Base-by-base conservation (phyloP, 1,140 invertebrate genomes). In the Tetraneura akinire region DNA sequence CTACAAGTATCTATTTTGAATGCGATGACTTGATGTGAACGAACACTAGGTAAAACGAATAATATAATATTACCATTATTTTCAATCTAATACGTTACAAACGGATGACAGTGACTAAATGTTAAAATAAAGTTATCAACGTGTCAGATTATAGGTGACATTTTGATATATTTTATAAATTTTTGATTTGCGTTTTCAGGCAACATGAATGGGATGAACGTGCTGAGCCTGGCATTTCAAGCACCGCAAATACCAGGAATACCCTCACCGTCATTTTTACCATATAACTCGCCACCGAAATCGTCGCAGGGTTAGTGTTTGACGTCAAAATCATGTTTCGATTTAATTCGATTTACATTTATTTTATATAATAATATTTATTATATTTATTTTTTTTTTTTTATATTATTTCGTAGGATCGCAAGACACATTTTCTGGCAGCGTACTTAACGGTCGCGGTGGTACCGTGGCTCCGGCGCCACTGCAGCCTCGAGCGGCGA, bases 401-500 rank as follows among this genome's bases (percentile, higher is more conserved):
- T 32, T 62, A 14, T 21, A 9, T 37, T 8, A 9, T 74, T 16
- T 13, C 55, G 32, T 37, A 78, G 74, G 55, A 32, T 21, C 53
- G 37, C 74, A 78, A 29, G 74, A 78, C 37, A 45, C 74, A 16
- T 78, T 60, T 45, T 8, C 74, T 8, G 55, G 74, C 47, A 18
- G 42, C 42, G 74, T 78, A 18, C 37, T 78, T 8, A 78, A 78
- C 37, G 74, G 74, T 23, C 74, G 74, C n/a, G 74, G 74, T 3
- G 74, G 55, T 0, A 47, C 57, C 9, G 74, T 78, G 37, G 82
- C 83, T 0, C 86, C 86, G 81, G 87, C 87, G 57, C 88, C 89
- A 76, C 83, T 91, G 82, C 90, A 91, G 86, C 90, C 91, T 14
- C 85, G 90, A 64, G 88, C 90, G 80, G 89, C 90, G 42, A 91